Base-by-base conservation (phyloP, 2,113 vertebrate species). In the Rhinopomastus cyanomelas region DNA sequence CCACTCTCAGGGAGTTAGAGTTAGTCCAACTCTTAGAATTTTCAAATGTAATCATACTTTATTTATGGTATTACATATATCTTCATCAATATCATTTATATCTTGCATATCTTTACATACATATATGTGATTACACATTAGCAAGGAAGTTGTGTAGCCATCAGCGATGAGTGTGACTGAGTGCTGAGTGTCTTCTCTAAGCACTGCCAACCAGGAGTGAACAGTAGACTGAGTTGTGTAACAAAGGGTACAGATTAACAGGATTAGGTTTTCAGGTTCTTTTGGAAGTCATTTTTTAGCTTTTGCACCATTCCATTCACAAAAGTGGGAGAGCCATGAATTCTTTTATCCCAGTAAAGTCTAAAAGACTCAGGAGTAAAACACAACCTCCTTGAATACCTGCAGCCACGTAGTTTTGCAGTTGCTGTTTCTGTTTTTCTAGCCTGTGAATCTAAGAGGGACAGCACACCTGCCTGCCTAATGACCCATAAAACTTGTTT, bases 401-500 rank as follows among this genome's bases (percentile, higher is more conserved):
- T 76, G 30, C 61, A 83, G 59, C 21, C 61, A 73, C 72, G 60
- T 87, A 32, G 62, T 94, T 93, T 95, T 92, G 29, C 36, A 34
- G 17, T 93, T 87, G 37, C 44, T 82, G 13, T 52, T 89, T 82
- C 88, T 55, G 46, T 78, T 90, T 93, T 85, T 64, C 91, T 90
- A 71, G 34, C 62, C 34, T 91, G 65, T 75, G 74, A 62, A 87
- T 93, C 82, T 93, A 74, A 89, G 86, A 74, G 39, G 64, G 14
- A 16, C 51, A 77, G 67, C 83, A 75, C 91, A 95, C 91, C 92
- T 94, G 76, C 87, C 76, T 92, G 82, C 95, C 74, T 96, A 95
- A 94, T 72, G 82, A 95, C 89, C 78, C 83, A 84, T 95, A 92
- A 92, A 91, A 86, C 72, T 87, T 95, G 87, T 96, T 96, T 97